These are phyloP conservation scores for Folsomia manolachei DNA, from an alignment of 2,888 invertebrate genomes.

Conservation along the genomic window DNA sequence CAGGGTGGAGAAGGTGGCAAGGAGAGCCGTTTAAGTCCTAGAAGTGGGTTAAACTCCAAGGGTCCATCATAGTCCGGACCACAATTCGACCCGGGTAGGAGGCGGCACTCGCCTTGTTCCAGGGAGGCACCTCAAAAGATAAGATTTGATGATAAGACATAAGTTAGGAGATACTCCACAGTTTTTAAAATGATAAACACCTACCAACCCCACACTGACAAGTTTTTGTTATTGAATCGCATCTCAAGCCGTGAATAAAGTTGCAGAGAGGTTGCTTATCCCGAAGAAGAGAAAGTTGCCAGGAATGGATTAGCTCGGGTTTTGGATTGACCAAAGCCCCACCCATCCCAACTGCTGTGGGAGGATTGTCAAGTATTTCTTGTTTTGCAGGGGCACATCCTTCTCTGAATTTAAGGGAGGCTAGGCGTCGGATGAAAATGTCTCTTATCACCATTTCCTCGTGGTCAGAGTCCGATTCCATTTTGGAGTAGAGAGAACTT, in stretches of 20 bases:
- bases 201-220: constrained; percentile 26
- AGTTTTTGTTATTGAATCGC: constrained; percentile 13
- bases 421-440: constrained; percentile 15
- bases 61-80: constrained; percentile 17
- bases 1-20: constrained; percentile 23
- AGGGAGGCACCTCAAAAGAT: too few species aligned
- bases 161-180: too few species aligned
- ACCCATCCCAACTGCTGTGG: constrained; percentile 16
- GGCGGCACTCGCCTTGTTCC: neutral
- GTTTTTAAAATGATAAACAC: neutral
- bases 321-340: constrained; percentile 22
- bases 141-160: too few species aligned
- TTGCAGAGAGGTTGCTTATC: constrained; percentile 27
- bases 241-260: constrained; percentile 14
- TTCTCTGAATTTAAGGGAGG: constrained; percentile 15
- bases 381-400: constrained; percentile 19
- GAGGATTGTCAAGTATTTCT: constrained; percentile 27
- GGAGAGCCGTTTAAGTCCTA: constrained; percentile 24
- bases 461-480: constrained; percentile 25
- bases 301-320: constrained; percentile 23
- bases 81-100: constrained; percentile 13
- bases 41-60: constrained; percentile 24
- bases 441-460: constrained; percentile 33
- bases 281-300: constrained; percentile 25
- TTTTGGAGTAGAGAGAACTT: constrained; percentile 9